phyloP scores from a whole-genome alignment of 2,888 invertebrate genomes.

The Drosophila incognita region DNA sequence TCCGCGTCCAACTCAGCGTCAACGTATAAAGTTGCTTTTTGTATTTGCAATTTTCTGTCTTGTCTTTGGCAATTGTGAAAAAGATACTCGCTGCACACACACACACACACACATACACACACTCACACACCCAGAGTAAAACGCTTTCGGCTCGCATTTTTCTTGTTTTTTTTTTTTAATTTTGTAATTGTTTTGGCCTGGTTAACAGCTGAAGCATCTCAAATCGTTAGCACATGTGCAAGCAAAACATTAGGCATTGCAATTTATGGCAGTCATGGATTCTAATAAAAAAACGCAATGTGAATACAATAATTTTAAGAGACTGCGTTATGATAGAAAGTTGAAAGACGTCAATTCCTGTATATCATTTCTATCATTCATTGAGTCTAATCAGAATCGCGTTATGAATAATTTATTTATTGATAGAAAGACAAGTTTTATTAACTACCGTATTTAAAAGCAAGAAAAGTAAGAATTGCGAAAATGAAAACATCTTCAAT shows the following conservation, averaged over 20 bases:
- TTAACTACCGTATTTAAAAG: no score
- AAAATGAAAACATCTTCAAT: neutral
- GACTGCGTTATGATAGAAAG: conserved; percentile 3
- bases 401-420: neutral
- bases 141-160: conserved; percentile 33
- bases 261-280: conserved; percentile 15
- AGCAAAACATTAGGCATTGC: conserved; percentile 10
- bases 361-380: neutral
- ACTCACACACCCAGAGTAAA: conserved; percentile 5
- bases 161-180: conserved; percentile 53
- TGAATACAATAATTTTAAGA: neutral
- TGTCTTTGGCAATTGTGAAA: conserved; percentile 62
- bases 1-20: conserved; percentile 38
- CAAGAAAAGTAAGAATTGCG: neutral
- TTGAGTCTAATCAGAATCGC: neutral
- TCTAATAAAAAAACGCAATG: conserved; percentile 5
- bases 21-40: conserved; percentile 61
- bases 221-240: conserved; percentile 45
- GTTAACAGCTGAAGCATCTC: conserved; percentile 53
- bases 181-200: conserved; percentile 72
- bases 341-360: neutral
- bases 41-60: conserved; percentile 55
- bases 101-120: conserved; percentile 10
- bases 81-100: conserved; percentile 54
- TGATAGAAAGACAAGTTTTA: neutral